Base-by-base conservation (phyloP, 1,140 invertebrate genomes). In the Cydia amplana region DNA sequence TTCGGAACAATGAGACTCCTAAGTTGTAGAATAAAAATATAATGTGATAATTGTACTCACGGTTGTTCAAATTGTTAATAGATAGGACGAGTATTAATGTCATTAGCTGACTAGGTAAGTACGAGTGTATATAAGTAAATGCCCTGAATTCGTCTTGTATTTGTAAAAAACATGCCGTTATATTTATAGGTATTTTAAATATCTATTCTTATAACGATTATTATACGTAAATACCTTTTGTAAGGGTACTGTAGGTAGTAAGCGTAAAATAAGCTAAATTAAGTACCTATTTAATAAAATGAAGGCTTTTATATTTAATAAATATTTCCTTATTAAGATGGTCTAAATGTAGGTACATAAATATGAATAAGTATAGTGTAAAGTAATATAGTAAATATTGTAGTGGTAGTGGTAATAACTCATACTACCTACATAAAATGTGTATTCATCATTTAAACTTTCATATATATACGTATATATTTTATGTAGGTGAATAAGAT, bases 11-110 rank as follows among this genome's bases (percentile, higher is more conserved):
- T 93, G 82, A 90, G 79, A 43, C 77, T 55, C n/a, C 14, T 72
- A 43, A 74, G 40, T 75, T 49, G 36, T 72, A 67, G 70, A 79
- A 77, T 75, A 82, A 72, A 75, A 72, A 75, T 74, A 73, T 64
- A 76, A 78, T 86, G 87, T 91, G 87, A 89, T 89, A 87, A 84
- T 81, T 75, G 79, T 84, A 88, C 84, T 86, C 83, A 84, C 80
- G 86, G 85, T 89, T 88, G 87, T 89, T 85, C 55, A 82, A 84
- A 75, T 80, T 78, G 74, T 82, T 76, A 67, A 46, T 79, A 81
- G 76, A 76, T 78, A 72, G 72, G 60, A 72, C 18, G 55, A 60
- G 20, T 60, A n/a, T n/a, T n/a, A 60, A 20, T 60, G 20, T 60
- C 18, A 60, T 60, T 23, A 60, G 20, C 20, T 60, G 5, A 10